Evolutionary conservation across 2,113 vertebrate genomes (phyloP), one percentile per base, ranked within the genome.

Genomic region (Rhodinocichla rosea): DNA sequence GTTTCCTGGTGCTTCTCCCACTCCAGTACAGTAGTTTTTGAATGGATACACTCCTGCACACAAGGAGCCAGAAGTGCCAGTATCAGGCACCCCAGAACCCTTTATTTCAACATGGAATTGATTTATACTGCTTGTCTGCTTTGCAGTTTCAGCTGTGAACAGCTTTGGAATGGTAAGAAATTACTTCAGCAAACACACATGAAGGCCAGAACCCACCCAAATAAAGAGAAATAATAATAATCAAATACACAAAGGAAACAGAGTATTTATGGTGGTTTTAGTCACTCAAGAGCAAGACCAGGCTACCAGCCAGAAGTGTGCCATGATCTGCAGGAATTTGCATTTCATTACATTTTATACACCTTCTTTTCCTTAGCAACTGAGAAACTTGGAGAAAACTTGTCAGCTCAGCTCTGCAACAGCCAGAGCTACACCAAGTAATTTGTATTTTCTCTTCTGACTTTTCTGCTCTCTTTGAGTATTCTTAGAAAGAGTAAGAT

Each of bases 131-230:
- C 73, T 89, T 68, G 22, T 92, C 40, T 37, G 44, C 68, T 86
- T 59, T 26, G 92, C 55, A 65, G 77, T 49, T 91, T 35, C 22
- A 68, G 77, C 71, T 96, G 62, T 30, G 62, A 96, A 22, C 28
- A 95, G 86, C 83, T 94, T 42, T 85, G 94, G 76, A 92, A 91
- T 75, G 92, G 68, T 59, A 94, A 82, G 76, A 95, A 85, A 53
- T 79, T 84, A 59, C 83, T 92, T 95, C 89, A 74, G 75, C 56
- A 90, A 77, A 94, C 56, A 57, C 47, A 70, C 1, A 17, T 15
- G 65, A 94, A 94, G 62, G 82, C 47, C 67, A 80, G 59, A 81
- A 63, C 24, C 39, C 77, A 42, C 33, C 15, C 10, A 19, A 60
- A 80, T 27, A n/a, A 70, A 42, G 60, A 86, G 42, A 89, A 97